A percentile compares a stretch with the other conserved stretches of the same genome.
These are phyloP conservation scores for Hapalemur alaotrensis DNA, from an alignment of 2,797 vertebrate genomes.

Conservation along the genomic window DNA sequence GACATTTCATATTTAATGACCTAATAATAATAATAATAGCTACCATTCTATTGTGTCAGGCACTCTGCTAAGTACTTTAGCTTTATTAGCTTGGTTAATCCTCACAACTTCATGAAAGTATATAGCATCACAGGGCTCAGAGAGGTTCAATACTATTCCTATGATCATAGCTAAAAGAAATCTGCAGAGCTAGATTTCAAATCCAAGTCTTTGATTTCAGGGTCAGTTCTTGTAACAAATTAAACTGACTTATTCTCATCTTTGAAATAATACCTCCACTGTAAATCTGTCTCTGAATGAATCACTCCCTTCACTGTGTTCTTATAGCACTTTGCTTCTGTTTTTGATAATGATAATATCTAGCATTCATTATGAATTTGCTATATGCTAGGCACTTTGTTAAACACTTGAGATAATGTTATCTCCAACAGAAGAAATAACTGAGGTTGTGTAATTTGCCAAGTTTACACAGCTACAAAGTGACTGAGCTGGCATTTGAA, in stretches of 20 bases:
- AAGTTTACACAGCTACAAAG: background rate
- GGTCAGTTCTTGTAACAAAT: background rate
- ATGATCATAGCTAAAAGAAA: background rate
- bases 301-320: background rate
- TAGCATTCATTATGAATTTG: background rate
- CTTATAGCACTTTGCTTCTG: background rate
- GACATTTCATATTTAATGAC: too few species aligned
- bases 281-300: background rate
- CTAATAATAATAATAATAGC: background rate
- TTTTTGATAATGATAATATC: background rate
- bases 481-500: background rate
- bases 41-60: background rate
- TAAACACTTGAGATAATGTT: background rate
- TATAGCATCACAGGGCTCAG: background rate
- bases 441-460: background rate
- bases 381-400: background rate
- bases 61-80: background rate
- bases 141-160: background rate
- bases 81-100: background rate
- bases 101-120: background rate
- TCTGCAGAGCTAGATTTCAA: background rate
- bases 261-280: slow-evolving; percentile 15
- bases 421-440: background rate
- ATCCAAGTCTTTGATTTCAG: background rate
- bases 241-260: background rate